Evolutionary conservation across 2,888 invertebrate species (phyloP), one percentile per base, ranked within the genome.

Genomic region (Cheilosia impressa): DNA sequence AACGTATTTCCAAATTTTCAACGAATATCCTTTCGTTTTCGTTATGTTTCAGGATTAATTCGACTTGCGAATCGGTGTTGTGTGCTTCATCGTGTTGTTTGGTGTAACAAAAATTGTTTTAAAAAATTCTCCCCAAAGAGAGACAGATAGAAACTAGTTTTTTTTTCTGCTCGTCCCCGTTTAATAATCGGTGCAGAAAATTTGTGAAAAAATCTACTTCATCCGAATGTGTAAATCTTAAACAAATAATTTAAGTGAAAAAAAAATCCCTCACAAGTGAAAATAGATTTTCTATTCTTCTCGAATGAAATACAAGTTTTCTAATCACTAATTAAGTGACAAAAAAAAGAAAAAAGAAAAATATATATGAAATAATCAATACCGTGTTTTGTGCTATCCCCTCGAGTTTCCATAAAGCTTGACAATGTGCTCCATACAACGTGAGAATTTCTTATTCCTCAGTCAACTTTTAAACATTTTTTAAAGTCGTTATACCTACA

Each of bases 11-110:
- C 22, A 69, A 78, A 73, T 52, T 84, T 75, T 84, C 84, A 80
- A 81, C 85, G 85, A 85, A 85, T 81, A 81, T 85, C 85, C 85
- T 85, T 85, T 85, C 85, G 66, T 85, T 81, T 85, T 85, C 85
- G 85, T 85, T 77, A 65, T 85, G 63, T 85, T 85, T 80, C 77
- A 62, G 57, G 81, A 81, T 85, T 85, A 85, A 81, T 85, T 77
- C 85, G 57, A 68, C 76, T 81, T 77, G 81, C 77, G 85, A 85
- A 72, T 85, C 76, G 81, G 85, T 85, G 76, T 72, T 72, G 85
- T 81, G 62, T 27, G 81, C 81, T 81, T 52, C 52, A 24, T 77
- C 81, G 68, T 72, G 76, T 63, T 72, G 55, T 72, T 66, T 45
- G 24, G 52, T 24, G 52, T 52, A 27, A 24, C 9, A 73, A 53